Evolutionary conservation across 2,113 vertebrate genomes (phyloP).

Genomic region (Mustelus asterias): DNA sequence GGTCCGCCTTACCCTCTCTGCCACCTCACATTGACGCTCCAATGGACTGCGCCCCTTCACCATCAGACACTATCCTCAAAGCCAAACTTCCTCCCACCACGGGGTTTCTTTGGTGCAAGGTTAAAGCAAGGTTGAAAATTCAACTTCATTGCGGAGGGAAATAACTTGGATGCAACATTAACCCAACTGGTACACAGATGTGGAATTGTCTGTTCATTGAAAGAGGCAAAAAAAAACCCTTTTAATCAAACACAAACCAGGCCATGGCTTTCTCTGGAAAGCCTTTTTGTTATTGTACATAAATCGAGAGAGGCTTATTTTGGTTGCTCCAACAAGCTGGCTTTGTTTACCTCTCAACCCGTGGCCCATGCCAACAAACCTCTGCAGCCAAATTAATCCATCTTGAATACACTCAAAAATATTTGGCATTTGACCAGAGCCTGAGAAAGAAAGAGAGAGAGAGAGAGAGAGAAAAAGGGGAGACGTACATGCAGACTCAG

Average conservation of each 20-base stretch:
- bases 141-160: background rate
- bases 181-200: background rate
- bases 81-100: background rate
- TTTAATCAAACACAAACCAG: too few relatives aligned
- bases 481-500: background rate
- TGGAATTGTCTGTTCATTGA: background rate
- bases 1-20: background rate
- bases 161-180: background rate
- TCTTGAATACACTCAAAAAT: constrained; percentile 8
- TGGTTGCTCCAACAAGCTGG: background rate
- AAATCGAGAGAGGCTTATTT: constrained; percentile 1
- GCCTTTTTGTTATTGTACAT: background rate
- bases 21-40: background rate
- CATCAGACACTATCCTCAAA: background rate
- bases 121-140: background rate
- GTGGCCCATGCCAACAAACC: background rate
- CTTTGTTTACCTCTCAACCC: background rate
- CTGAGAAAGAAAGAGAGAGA: background rate
- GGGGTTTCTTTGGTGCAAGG: background rate
- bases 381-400: constrained; percentile 11
- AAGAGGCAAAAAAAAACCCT: background rate
- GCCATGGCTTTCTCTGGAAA: background rate
- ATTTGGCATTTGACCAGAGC: background rate
- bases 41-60: background rate
- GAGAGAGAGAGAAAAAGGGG: background rate